Conservation (phyloP, 2,888 invertebrate species). For the Tachina fera region DNA sequence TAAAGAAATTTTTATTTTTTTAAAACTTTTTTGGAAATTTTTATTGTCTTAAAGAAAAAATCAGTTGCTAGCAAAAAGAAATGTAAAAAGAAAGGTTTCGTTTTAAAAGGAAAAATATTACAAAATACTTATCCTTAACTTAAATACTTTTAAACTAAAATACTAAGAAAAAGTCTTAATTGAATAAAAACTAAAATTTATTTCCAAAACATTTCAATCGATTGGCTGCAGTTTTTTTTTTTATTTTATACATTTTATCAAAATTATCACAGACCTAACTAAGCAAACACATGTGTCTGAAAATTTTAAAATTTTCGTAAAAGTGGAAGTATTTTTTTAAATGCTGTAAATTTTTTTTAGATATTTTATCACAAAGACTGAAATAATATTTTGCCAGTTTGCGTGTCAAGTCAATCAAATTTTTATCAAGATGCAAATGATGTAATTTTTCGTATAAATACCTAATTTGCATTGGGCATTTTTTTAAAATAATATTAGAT, state of each 20-base stretch:
- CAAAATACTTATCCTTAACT: conserved; percentile 39
- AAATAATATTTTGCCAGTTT: no score
- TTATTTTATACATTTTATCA: background rate
- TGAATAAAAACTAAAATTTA: conserved; percentile 62
- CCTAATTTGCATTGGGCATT: no score
- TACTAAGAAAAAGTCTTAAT: conserved; percentile 15
- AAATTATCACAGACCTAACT: conserved; percentile 66
- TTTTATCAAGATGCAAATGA: no score
- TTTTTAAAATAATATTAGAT: no score
- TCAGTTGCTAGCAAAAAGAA: conserved; percentile 51
- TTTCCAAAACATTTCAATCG: conserved; percentile 61
- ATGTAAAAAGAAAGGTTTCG: conserved; percentile 61
- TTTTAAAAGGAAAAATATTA: conserved; percentile 40
- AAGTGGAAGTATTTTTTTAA: background rate
- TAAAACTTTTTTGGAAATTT: conserved; percentile 70
- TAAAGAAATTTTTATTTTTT: conserved; percentile 37
- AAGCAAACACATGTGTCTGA: background rate
- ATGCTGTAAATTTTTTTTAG: no score
- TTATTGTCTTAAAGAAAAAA: conserved; percentile 30
- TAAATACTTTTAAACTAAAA: conserved; percentile 36
- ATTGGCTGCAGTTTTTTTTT: conserved; percentile 48
- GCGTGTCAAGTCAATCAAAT: no score
- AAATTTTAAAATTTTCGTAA: background rate
- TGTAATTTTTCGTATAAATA: no score
- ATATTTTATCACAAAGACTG: no score